These are phyloP conservation scores for Caenorhabditis brenneri DNA, from an alignment of 1,140 invertebrate genomes.

Conservation along the genomic window DNA sequence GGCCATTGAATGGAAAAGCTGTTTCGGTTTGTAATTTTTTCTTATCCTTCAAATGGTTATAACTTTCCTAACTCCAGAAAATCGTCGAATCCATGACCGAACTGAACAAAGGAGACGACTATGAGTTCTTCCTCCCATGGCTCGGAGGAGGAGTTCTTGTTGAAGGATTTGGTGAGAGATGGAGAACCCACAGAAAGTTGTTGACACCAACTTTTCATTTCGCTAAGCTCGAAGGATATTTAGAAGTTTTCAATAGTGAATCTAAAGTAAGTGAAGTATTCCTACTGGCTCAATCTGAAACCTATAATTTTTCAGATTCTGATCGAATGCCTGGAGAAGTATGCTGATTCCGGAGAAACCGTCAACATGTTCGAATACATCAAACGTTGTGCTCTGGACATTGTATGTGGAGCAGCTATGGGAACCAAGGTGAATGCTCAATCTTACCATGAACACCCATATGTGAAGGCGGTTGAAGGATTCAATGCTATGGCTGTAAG, in stretches of 20 bases:
- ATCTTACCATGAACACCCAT: constrained; percentile 77
- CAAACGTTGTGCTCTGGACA: constrained; percentile 84
- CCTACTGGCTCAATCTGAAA: background rate
- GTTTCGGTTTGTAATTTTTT: background rate
- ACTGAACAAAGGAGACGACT: constrained; percentile 52
- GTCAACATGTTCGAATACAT: constrained; percentile 81
- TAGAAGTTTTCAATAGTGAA: constrained; percentile 82
- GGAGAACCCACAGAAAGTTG: constrained; percentile 81
- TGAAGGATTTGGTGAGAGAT: constrained; percentile 75
- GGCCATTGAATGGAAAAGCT: constrained; percentile 10
- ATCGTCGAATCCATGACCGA: constrained; percentile 27
- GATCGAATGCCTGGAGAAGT: constrained; percentile 75
- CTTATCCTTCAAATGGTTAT: background rate
- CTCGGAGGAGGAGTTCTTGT: constrained; percentile 51
- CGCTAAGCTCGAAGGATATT: constrained; percentile 83
- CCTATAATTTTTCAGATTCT: constrained; percentile 73
- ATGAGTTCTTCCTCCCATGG: constrained; percentile 51
- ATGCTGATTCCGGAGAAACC: constrained; percentile 74
- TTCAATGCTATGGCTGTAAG: constrained; percentile 70
- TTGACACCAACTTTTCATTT: constrained; percentile 90
- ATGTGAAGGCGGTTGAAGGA: constrained; percentile 79
- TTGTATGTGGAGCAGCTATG: constrained; percentile 84
- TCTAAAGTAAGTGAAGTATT: constrained; percentile 72
- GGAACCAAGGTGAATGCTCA: constrained; percentile 79
- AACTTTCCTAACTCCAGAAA: background rate